A percentile compares a stretch with the other conserved stretches of the same genome.
These are phyloP conservation scores for Oeneis ivallda DNA, from an alignment of 2,888 invertebrate species.

Conservation along the genomic window DNA sequence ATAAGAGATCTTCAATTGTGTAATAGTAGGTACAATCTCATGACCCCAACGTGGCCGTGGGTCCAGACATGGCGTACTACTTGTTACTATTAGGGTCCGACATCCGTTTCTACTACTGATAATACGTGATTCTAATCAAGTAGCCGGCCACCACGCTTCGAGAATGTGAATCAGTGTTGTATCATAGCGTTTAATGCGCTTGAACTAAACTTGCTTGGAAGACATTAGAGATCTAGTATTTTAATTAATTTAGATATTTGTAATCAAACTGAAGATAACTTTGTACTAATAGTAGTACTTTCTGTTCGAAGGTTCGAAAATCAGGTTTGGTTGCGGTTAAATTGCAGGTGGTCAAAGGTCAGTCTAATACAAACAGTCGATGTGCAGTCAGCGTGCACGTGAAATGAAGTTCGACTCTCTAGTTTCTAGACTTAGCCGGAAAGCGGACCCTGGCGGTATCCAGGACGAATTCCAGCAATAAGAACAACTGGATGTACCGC, in stretches of 20 bases:
- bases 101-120: slow-evolving; percentile 16
- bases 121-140: slow-evolving; percentile 5
- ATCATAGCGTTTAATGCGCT: not conserved
- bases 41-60: slow-evolving; percentile 33
- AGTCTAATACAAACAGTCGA: too few relatives aligned
- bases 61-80: slow-evolving; percentile 25
- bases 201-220: not conserved
- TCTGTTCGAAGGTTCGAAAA: too few relatives aligned
- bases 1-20: slow-evolving; percentile 19
- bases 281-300: too few relatives aligned
- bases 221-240: not conserved
- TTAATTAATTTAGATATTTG: not conserved
- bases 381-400: too few relatives aligned
- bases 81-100: slow-evolving; percentile 22
- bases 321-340: too few relatives aligned
- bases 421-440: too few relatives aligned
- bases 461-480: too few relatives aligned
- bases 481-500: too few relatives aligned
- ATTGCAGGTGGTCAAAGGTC: too few relatives aligned
- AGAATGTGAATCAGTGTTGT: not conserved
- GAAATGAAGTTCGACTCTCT: too few relatives aligned
- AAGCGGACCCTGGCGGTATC: too few relatives aligned
- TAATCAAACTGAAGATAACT: not conserved
- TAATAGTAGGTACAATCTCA: slow-evolving; percentile 33
- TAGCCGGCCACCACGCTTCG: not conserved